phyloP scores from a whole-genome alignment of 1,140 invertebrate species.

The Oryzaephilus surinamensis region DNA sequence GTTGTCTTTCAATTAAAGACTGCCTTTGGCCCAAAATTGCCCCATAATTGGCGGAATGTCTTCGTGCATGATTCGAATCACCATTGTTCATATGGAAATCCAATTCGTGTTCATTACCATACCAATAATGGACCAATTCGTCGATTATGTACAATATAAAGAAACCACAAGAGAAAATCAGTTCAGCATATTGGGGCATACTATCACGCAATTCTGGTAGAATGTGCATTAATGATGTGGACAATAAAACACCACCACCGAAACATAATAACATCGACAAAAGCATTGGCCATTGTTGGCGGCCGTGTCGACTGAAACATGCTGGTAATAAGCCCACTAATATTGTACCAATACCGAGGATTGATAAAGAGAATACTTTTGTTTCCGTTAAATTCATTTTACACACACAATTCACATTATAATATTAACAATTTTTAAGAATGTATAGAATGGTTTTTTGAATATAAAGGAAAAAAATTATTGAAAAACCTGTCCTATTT shows the following conservation, averaged over 20 bases:
- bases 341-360: constrained; percentile 56
- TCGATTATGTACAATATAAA: constrained; percentile 71
- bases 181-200: constrained; percentile 44
- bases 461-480: too few relatives aligned
- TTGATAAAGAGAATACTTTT: constrained; percentile 27
- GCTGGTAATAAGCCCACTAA: constrained; percentile 55
- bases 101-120: constrained; percentile 28
- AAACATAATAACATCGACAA: constrained; percentile 64
- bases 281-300: constrained; percentile 44
- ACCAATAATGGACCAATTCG: constrained; percentile 58
- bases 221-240: constrained; percentile 72
- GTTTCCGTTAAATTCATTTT: constrained; percentile 13
- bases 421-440: too few relatives aligned
- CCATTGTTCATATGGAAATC: constrained; percentile 12
- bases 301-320: constrained; percentile 44
- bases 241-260: constrained; percentile 74
- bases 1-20: constrained; percentile 15
- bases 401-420: too few relatives aligned
- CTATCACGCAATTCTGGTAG: constrained; percentile 57
- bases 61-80: background rate
- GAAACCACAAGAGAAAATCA: constrained; percentile 64
- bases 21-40: constrained; percentile 27
- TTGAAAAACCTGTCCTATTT: too few relatives aligned
- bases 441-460: too few relatives aligned
- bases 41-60: constrained; percentile 21